phyloP scores from a whole-genome alignment of 2,113 vertebrate genomes.

The Riparia riparia region DNA sequence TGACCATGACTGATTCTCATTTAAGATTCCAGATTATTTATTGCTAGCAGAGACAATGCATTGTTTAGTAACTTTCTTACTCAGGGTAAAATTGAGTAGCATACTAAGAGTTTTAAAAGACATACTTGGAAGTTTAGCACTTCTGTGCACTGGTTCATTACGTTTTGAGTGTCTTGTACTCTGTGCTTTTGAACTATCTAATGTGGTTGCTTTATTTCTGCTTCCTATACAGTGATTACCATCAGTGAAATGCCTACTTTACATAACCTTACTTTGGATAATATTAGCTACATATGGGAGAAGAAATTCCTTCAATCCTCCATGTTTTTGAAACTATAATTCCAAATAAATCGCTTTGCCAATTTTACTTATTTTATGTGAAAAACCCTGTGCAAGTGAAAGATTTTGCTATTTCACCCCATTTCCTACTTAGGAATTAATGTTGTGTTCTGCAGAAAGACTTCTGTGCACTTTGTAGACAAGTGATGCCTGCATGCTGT shows the following conservation, averaged over 20 bases:
- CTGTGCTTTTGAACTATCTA: not conserved
- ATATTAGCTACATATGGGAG: not conserved
- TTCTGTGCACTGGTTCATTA: not conserved
- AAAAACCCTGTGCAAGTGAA: not conserved
- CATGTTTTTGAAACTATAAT: not conserved
- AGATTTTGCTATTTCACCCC: not conserved
- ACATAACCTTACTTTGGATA: not conserved
- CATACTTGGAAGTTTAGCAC: not conserved
- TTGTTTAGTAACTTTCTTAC: not conserved
- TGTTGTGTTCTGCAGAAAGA: not conserved
- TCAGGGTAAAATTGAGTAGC: not conserved
- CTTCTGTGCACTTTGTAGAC: not conserved
- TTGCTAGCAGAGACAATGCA: not conserved
- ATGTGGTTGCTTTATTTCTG: not conserved
- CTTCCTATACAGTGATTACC: not conserved
- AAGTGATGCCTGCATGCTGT: not conserved
- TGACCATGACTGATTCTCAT: not conserved
- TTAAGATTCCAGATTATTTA: not conserved
- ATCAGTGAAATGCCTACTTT: not conserved
- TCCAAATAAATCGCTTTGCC: not conserved
- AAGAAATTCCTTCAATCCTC: not conserved
- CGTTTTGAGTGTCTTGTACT: not conserved
- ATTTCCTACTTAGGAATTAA: not conserved
- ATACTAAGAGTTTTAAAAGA: not conserved
- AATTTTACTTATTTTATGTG: not conserved